These are phyloP conservation scores for Pyxicephalus adspersus DNA, from an alignment of 2,113 vertebrate species.

Conservation along the genomic window DNA sequence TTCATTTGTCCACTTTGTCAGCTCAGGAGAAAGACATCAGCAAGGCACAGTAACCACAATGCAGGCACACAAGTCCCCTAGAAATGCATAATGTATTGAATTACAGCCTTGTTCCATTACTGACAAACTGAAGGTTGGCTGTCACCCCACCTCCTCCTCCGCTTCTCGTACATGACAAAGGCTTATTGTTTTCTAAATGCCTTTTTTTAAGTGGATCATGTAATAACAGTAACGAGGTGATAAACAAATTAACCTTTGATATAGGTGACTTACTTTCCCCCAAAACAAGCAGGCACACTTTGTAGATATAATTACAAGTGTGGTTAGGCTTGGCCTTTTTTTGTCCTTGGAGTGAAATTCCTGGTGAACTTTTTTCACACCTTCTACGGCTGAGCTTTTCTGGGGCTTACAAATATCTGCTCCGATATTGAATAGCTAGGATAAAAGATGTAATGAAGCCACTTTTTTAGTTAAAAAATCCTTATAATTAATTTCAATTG, in stretches of 20 bases:
- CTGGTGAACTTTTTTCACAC: no score
- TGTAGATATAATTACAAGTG: constrained; percentile 74
- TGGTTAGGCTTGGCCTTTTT: no score
- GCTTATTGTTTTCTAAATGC: constrained; percentile 76
- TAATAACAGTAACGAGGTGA: constrained; percentile 84
- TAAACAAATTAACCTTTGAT: constrained; percentile 96
- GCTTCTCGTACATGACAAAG: constrained; percentile 52
- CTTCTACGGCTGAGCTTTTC: no score
- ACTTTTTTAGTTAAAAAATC: no score
- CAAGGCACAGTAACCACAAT: constrained; percentile 67
- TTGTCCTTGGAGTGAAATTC: no score
- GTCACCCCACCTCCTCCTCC: constrained; percentile 40
- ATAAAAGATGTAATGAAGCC: no score
- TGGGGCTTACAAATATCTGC: no score
- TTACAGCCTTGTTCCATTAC: constrained; percentile 64
- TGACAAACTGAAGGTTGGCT: constrained; percentile 67
- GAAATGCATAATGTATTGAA: constrained; percentile 71
- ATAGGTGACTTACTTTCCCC: constrained; percentile 80
- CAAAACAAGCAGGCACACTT: constrained; percentile 74
- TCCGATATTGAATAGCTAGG: no score
- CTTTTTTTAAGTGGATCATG: constrained; percentile 76
- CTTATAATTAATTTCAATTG: no score
- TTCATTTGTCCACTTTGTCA: constrained; percentile 75
- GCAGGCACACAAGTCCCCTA: constrained; percentile 64
- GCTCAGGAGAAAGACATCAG: constrained; percentile 65